A percentile compares a stretch with the other conserved stretches of the same genome.
These are phyloP conservation scores for Caenorhabditis angaria DNA, from an alignment of 2,888 invertebrate species.

Conservation along the genomic window DNA sequence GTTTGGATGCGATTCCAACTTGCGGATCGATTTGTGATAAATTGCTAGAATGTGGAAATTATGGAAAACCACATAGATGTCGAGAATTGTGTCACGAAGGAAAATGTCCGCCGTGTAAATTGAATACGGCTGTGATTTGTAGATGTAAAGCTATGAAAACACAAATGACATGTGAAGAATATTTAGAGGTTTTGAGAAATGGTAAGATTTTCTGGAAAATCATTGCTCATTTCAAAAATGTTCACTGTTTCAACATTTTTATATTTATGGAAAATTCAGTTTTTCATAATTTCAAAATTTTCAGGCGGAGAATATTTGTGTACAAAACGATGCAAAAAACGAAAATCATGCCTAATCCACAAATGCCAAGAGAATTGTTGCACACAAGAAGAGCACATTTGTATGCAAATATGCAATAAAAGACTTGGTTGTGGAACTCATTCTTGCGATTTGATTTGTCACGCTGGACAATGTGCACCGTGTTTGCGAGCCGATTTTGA, in stretches of 20 bases:
- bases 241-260: too few species aligned
- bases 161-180: slow-evolving; percentile 54
- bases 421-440: slow-evolving; percentile 87
- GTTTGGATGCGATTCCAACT: slow-evolving; percentile 84
- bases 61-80: slow-evolving; percentile 79
- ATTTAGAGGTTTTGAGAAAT: slow-evolving; percentile 28
- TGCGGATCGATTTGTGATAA: slow-evolving; percentile 82
- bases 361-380: slow-evolving; percentile 91
- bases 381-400: slow-evolving; percentile 85
- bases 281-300: too few species aligned
- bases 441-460: slow-evolving; percentile 87
- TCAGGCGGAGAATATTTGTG: slow-evolving; percentile 75
- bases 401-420: slow-evolving; percentile 79
- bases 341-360: slow-evolving; percentile 77
- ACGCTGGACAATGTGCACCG: slow-evolving; percentile 84
- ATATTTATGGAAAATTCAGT: too few species aligned
- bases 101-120: slow-evolving; percentile 82
- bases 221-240: not conserved
- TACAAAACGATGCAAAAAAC: slow-evolving; percentile 87
- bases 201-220: slow-evolving; percentile 15
- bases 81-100: slow-evolving; percentile 80
- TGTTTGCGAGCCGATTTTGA: slow-evolving; percentile 87
- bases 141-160: slow-evolving; percentile 87
- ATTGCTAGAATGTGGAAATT: slow-evolving; percentile 78
- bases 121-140: slow-evolving; percentile 82